Percentiles rank a stretch among this genome's conserved stretches.
Evolutionary conservation across 2,113 vertebrate species (phyloP).

Genomic region (Hystrix cristata): DNA sequence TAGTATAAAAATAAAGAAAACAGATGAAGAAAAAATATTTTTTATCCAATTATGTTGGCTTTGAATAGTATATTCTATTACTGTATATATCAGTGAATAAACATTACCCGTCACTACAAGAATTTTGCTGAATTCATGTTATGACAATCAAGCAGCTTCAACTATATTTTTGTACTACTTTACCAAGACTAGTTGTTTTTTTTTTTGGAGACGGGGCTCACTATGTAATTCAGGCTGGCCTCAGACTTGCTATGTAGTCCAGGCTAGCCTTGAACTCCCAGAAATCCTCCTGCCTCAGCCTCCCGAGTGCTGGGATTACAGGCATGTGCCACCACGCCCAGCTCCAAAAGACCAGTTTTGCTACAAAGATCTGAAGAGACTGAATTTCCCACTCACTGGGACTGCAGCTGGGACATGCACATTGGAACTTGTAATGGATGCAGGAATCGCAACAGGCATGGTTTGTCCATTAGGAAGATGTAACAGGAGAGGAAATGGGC

Average conservation of each 20-base stretch:
- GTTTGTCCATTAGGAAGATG: slow-evolving; percentile 99
- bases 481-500: slow-evolving; percentile 98
- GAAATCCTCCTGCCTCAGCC: too few species aligned
- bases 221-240: too few species aligned
- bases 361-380: slow-evolving; percentile 66
- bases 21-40: slow-evolving; percentile 32
- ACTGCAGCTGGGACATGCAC: slow-evolving; percentile 98
- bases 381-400: slow-evolving; percentile 92
- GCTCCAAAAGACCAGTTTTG: neutral
- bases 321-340: too few species aligned
- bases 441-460: slow-evolving; percentile 98
- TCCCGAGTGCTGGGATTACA: too few species aligned
- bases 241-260: too few species aligned
- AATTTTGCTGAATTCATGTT: slow-evolving; percentile 55
- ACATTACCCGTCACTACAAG: slow-evolving; percentile 11
- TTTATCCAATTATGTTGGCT: slow-evolving; percentile 31
- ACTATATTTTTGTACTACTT: slow-evolving; percentile 57
- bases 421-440: slow-evolving; percentile 98
- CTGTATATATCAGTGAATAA: slow-evolving; percentile 24
- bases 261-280: too few species aligned
- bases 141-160: slow-evolving; percentile 46
- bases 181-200: slow-evolving; percentile 11
- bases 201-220: too few species aligned
- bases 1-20: slow-evolving; percentile 30
- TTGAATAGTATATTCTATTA: neutral